A percentile compares a stretch with the other conserved stretches of the same genome.
phyloP scores from a whole-genome alignment of 1,140 invertebrate genomes.

The Camponotus floridanus region DNA sequence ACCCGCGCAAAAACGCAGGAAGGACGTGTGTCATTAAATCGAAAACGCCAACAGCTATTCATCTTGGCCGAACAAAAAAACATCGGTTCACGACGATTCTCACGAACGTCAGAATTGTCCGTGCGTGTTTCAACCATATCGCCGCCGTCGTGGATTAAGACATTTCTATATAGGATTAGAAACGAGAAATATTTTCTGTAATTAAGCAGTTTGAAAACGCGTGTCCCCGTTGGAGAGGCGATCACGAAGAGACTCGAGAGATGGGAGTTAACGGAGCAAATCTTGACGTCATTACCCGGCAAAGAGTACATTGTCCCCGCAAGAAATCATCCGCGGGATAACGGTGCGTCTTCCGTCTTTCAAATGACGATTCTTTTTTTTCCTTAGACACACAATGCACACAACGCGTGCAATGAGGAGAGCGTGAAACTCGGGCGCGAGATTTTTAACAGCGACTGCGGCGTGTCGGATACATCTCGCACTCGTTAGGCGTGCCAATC shows the following conservation, averaged over 20 bases:
- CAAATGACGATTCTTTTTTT: slow-evolving; percentile 16
- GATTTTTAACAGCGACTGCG: slow-evolving; percentile 5
- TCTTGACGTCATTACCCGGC: slow-evolving; percentile 31
- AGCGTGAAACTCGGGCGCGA: slow-evolving; percentile 29
- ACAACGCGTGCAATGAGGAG: too few species aligned
- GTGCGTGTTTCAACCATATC: slow-evolving; percentile 13
- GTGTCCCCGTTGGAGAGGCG: neutral
- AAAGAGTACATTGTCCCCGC: slow-evolving; percentile 38
- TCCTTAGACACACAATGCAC: slow-evolving; percentile 14
- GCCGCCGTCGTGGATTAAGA: neutral
- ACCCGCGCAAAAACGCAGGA: slow-evolving; percentile 68
- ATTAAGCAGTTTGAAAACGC: slow-evolving; percentile 1
- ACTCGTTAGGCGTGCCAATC: slow-evolving; percentile 55
- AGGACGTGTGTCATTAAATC: slow-evolving; percentile 70
- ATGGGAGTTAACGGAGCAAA: slow-evolving; percentile 45
- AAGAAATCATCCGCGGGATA: slow-evolving; percentile 54
- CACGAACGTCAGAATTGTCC: slow-evolving; percentile 9
- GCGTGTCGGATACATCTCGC: slow-evolving; percentile 27
- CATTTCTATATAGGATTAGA: neutral
- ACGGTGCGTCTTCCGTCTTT: slow-evolving; percentile 52
- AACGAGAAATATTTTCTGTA: neutral
- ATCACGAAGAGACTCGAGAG: slow-evolving; percentile 5
- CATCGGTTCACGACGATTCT: slow-evolving; percentile 44
- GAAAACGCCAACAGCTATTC: slow-evolving; percentile 26
- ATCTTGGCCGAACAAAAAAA: slow-evolving; percentile 32